Percentiles rank a stretch among this genome's conserved stretches.
phyloP scores from a whole-genome alignment of 1,140 invertebrate species.

The Drosophila busckii region DNA sequence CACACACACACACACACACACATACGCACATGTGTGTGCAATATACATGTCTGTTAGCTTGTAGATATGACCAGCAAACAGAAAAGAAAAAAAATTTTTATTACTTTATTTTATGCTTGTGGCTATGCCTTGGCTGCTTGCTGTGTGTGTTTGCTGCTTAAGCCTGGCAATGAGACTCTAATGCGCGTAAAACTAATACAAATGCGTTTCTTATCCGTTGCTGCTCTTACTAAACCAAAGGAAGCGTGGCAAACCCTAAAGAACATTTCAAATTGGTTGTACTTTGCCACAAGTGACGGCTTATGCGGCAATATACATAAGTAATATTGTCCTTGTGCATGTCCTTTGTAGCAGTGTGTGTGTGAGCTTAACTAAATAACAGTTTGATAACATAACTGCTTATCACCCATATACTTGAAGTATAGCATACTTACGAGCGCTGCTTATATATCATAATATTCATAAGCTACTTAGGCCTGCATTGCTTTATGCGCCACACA shows the following conservation, averaged over 20 bases:
- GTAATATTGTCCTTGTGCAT: constrained; percentile 59
- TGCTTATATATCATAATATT: too few relatives aligned
- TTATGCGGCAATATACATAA: constrained; percentile 74
- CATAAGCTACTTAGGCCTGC: too few relatives aligned
- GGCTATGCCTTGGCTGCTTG: constrained; percentile 60
- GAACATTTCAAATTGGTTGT: constrained; percentile 66
- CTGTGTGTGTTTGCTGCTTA: constrained; percentile 31
- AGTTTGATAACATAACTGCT: constrained; percentile 66
- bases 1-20: constrained; percentile 18
- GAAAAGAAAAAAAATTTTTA: constrained; percentile 68
- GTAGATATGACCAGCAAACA: constrained; percentile 49
- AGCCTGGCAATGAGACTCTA: constrained; percentile 75
- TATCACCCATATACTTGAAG: constrained; percentile 64
- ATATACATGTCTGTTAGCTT: constrained; percentile 58
- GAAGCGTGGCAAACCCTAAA: background rate
- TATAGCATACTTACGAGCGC: too few relatives aligned
- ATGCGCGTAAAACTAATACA: constrained; percentile 76
- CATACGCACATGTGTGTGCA: constrained; percentile 4
- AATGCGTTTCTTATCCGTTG: constrained; percentile 70
- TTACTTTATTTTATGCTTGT: constrained; percentile 75
- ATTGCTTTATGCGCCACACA: too few relatives aligned
- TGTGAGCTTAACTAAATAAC: constrained; percentile 66
- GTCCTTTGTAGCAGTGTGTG: constrained; percentile 1
- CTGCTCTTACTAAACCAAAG: too few relatives aligned
- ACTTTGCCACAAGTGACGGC: constrained; percentile 73